phyloP scores from a whole-genome alignment of 2,888 invertebrate genomes.

The Ecdyonurus torrentis region DNA sequence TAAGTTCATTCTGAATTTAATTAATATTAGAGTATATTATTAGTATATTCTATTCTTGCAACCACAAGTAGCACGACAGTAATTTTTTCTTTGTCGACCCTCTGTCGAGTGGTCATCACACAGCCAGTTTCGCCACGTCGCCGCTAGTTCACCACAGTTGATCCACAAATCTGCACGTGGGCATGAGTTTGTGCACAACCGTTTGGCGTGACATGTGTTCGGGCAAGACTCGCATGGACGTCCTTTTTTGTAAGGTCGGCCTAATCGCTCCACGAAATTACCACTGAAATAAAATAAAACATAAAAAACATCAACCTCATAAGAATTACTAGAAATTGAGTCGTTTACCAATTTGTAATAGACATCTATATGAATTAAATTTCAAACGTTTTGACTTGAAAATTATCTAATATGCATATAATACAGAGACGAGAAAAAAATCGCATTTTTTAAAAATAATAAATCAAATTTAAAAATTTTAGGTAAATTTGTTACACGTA shows the following conservation, averaged over 20 bases:
- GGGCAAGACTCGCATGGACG: slow-evolving; percentile 47
- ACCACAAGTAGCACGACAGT: slow-evolving; percentile 56
- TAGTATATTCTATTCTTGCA: slow-evolving; percentile 25
- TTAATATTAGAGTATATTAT: too few relatives aligned
- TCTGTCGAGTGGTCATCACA: slow-evolving; percentile 35
- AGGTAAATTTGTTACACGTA: too few relatives aligned
- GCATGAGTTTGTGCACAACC: slow-evolving; percentile 60
- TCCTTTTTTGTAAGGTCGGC: slow-evolving; percentile 50
- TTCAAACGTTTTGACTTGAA: too few relatives aligned
- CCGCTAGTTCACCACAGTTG: slow-evolving; percentile 48
- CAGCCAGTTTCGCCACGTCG: slow-evolving; percentile 40
- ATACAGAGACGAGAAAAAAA: too few relatives aligned
- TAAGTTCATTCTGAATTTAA: too few relatives aligned
- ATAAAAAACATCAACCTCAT: background rate
- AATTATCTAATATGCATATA: too few relatives aligned
- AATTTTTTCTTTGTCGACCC: slow-evolving; percentile 32
- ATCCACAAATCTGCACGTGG: slow-evolving; percentile 48
- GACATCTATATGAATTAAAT: too few relatives aligned
- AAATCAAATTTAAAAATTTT: too few relatives aligned
- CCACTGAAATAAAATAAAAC: slow-evolving; percentile 36
- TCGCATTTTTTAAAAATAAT: too few relatives aligned
- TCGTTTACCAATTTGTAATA: too few relatives aligned
- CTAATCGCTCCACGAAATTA: slow-evolving; percentile 41
- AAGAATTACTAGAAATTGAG: background rate
- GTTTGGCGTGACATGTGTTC: slow-evolving; percentile 39